These are phyloP conservation scores for Anguilla japonica DNA, from an alignment of 2,113 vertebrate species.

Conservation along the genomic window DNA sequence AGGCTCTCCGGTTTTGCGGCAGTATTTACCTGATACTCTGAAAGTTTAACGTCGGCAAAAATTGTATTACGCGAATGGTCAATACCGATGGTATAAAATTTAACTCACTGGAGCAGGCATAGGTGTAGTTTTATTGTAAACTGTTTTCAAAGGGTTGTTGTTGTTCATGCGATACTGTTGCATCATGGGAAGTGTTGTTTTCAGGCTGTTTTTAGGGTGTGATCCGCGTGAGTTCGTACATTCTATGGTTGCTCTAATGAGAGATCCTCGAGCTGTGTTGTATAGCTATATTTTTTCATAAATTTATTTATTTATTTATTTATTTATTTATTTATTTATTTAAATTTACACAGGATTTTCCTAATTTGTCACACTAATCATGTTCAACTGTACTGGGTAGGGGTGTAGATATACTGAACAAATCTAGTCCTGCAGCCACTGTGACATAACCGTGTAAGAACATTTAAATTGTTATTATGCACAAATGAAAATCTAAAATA, in stretches of 20 bases:
- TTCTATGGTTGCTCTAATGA: neutral
- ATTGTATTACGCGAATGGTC: neutral
- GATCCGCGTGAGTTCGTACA: neutral
- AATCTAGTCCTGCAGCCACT: neutral
- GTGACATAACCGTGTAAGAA: neutral
- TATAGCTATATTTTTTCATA: neutral
- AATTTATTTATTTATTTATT: neutral
- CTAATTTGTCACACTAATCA: neutral
- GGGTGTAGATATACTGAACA: neutral
- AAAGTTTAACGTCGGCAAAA: neutral
- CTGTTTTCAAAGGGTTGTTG: neutral
- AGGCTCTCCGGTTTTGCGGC: neutral
- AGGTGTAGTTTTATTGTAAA: neutral
- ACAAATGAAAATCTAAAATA: neutral
- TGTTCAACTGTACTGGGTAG: neutral
- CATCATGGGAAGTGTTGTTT: constrained; percentile 14
- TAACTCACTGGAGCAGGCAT: neutral
- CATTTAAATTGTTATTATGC: neutral
- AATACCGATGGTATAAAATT: neutral
- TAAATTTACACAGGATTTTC: neutral
- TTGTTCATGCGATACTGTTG: neutral
- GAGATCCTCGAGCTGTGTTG: neutral
- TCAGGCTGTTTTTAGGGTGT: neutral
- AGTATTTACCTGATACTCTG: neutral
- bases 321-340: neutral